Evolutionary conservation across 2,113 vertebrate genomes (phyloP).

Genomic region (Gobiocypris rarus): DNA sequence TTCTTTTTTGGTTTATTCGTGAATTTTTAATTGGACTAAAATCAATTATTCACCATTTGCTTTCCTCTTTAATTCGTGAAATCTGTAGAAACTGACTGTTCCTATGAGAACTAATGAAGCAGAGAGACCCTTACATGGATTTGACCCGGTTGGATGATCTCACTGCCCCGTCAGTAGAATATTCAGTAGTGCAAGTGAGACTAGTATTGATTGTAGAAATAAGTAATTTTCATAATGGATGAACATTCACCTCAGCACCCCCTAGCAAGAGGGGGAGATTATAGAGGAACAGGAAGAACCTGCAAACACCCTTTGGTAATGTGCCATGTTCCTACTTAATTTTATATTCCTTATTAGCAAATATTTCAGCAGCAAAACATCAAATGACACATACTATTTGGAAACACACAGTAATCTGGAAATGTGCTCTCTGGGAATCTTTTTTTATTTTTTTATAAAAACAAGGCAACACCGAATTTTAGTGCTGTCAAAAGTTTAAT

Average conservation of each 20-base stretch:
- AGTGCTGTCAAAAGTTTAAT: no score
- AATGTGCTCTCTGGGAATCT: no score
- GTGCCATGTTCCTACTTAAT: not conserved
- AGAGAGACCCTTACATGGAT: not conserved
- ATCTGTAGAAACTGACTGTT: not conserved
- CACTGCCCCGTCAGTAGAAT: not conserved
- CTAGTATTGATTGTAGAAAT: not conserved
- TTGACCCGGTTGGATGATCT: not conserved
- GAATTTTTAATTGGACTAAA: slow-evolving; percentile 9
- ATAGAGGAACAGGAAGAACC: slow-evolving; percentile 12
- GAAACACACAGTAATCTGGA: no score
- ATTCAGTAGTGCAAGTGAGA: not conserved
- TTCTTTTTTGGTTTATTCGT: not conserved
- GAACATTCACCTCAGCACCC: not conserved
- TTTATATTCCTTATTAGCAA: not conserved
- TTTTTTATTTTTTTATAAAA: no score
- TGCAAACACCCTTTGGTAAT: not conserved
- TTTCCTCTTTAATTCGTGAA: slow-evolving; percentile 9
- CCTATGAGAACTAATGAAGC: not conserved
- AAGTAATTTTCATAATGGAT: not conserved
- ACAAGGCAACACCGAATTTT: no score
- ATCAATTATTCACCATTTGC: slow-evolving; percentile 20
- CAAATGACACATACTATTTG: not conserved
- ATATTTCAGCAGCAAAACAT: not conserved
- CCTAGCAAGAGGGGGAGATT: not conserved